These are phyloP conservation scores for Geotrypetes seraphini DNA, from an alignment of 2,797 vertebrate genomes.

Conservation along the genomic window DNA sequence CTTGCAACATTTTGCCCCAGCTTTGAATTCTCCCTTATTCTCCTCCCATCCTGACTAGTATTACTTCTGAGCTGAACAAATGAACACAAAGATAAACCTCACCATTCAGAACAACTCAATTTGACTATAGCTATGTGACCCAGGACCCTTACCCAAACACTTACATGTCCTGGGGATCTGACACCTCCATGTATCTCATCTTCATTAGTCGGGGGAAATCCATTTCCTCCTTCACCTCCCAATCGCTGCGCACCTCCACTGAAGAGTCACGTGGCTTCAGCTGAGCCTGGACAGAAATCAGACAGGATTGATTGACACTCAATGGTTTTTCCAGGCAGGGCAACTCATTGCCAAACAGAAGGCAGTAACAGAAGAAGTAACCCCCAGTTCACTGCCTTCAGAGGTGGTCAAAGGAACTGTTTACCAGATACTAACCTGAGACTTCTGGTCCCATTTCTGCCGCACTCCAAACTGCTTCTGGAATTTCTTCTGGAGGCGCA, in stretches of 20 bases:
- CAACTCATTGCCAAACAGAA: too few relatives aligned
- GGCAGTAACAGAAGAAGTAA: neutral
- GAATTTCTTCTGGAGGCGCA: constrained; percentile 95
- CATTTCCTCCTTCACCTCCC: constrained; percentile 98
- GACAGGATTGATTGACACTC: too few relatives aligned
- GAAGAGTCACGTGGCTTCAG: constrained; percentile 93
- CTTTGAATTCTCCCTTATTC: too few relatives aligned
- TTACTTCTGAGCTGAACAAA: too few relatives aligned
- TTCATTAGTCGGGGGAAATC: constrained; percentile 95
- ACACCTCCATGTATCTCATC: constrained; percentile 95
- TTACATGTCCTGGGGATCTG: constrained; percentile 87
- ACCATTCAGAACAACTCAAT: too few relatives aligned
- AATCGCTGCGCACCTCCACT: constrained; percentile 93
- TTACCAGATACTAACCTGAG: constrained; percentile 88
- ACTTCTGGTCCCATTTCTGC: constrained; percentile 97
- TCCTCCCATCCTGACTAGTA: too few relatives aligned
- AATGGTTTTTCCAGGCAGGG: too few relatives aligned
- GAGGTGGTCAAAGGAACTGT: neutral
- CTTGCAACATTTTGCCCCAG: too few relatives aligned
- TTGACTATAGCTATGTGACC: too few relatives aligned
- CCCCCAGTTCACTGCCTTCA: neutral
- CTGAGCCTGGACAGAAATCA: constrained; percentile 31
- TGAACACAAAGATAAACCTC: too few relatives aligned
- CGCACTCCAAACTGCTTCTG: constrained; percentile 97
- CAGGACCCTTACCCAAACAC: constrained; percentile 15